These are phyloP conservation scores for Leptogaster cylindrica DNA, from an alignment of 2,888 invertebrate species.

Conservation along the genomic window DNA sequence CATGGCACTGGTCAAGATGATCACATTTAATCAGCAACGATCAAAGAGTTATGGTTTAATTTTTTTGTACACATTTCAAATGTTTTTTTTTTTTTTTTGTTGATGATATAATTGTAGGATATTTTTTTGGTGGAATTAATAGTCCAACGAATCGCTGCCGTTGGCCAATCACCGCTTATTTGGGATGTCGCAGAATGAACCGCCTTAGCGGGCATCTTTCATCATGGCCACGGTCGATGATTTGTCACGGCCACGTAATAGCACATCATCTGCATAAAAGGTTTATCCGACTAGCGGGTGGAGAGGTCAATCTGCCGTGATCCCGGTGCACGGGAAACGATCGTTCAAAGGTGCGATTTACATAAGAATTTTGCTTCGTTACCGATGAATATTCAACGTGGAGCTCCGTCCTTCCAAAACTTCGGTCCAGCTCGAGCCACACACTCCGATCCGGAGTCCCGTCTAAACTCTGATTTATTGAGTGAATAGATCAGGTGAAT, in stretches of 20 bases:
- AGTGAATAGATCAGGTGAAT: slow-evolving; percentile 39
- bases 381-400: slow-evolving; percentile 30
- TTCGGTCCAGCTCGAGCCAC: not conserved
- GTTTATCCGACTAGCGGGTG: slow-evolving; percentile 33
- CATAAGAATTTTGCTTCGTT: slow-evolving; percentile 33
- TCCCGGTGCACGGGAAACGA: not conserved
- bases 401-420: not conserved
- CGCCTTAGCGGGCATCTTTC: slow-evolving; percentile 1
- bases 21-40: too few species aligned
- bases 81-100: too few species aligned
- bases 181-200: not conserved
- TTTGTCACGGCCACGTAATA: slow-evolving; percentile 33
- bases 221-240: slow-evolving; percentile 7
- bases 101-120: too few species aligned
- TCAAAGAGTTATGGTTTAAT: too few species aligned
- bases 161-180: too few species aligned
- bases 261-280: slow-evolving; percentile 15
- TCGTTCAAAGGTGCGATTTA: slow-evolving; percentile 26
- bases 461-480: slow-evolving; percentile 28
- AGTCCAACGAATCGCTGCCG: too few species aligned
- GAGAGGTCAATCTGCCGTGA: slow-evolving; percentile 19
- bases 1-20: too few species aligned
- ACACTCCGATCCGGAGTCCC: slow-evolving; percentile 3
- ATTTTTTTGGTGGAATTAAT: too few species aligned
- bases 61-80: too few species aligned